Evolutionary conservation across 2,797 vertebrate genomes (phyloP), one percentile per base, ranked within the genome.

Genomic region (Varecia variegata): DNA sequence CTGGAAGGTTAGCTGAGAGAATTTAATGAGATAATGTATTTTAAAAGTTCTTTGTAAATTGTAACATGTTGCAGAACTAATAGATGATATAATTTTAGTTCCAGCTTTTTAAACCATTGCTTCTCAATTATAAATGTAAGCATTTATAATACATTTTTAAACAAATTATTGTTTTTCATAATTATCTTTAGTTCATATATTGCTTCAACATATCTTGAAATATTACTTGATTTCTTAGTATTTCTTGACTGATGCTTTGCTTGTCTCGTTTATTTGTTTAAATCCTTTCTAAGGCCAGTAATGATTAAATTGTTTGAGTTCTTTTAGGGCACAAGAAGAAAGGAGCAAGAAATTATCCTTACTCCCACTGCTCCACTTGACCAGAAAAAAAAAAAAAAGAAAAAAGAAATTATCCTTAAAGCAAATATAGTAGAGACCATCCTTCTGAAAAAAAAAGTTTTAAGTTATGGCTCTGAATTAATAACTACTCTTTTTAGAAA

Each of bases 261-360:
- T 71, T 25, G 45, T 74, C 15, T 88, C 38, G 1, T 47, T 96
- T 83, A 90, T 74, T 74, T 94, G 92, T 17, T 95, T 83, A 56
- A 91, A 80, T 84, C 40, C 50, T 83, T 21, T 43, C 10, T 71
- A 73, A 87, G 40, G n/a, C 60, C 21, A 54, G 27, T 74, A 79
- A 47, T 68, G 60, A 95, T 47, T 88, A 94, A 95, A 58, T 70
- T 86, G 25, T 90, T 83, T 77, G 71, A 50, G 32, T 88, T 93
- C 20, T 79, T 89, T 81, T 85, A 88, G 32, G 45, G 43, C 60
- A 74, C 3, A 35, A 56, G 40, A 83, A 90, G 45, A 96, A 93
- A 80, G 58, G 40, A 65, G 23, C 11, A 65, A 60, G 25, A 92
- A 92, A 76, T 77, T 58, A 82, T 87, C 9, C 56, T 81, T 52